Evolutionary conservation across 2,113 vertebrate genomes (phyloP), one percentile per base, ranked within the genome.

Genomic region (Colossoma macropomum): DNA sequence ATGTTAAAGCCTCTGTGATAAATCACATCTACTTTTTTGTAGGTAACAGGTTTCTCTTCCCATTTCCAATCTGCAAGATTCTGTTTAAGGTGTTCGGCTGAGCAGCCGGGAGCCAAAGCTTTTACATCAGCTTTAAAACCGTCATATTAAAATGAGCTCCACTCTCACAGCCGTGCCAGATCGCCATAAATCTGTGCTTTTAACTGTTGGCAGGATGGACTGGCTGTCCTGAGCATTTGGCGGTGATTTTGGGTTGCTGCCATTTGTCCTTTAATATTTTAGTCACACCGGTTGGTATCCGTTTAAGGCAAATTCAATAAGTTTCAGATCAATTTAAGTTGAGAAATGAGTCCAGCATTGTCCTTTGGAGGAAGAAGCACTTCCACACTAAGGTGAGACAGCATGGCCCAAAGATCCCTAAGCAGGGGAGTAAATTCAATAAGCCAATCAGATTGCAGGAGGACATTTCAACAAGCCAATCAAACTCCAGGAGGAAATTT

Each of bases 191-290:
- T 82, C 59, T 50, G 38, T 76, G 63, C 32, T 79, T 86, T 85
- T 86, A 79, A 69, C 77, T 32, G 45, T 48, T 85, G 79, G 77
- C 74, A 66, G 77, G 50, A 28, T 38, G 28, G 30, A 52, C 60
- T 38, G 56, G 63, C 65, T 32, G 73, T 34, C 52, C 25, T 76
- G 66, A 34, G 34, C 75, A 76, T 74, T 80, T 86, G 78, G 84
- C 86, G 79, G 45, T 32, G 68, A 17, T 28, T 72, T 54, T 19
- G 45, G 54, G 27, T 81, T 30, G 17, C 54, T 23, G 50, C 59
- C 41, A 45, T 70, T 75, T 78, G 69, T 84, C 63, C 70, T 79
- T 70, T 71, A 17, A 38, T 62, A 28, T 52, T 72, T 81, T 32
- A 74, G 28, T 62, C 45, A 38, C 60, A 66, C 13, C 28, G 45